A percentile compares a stretch with the other conserved stretches of the same genome.
Evolutionary conservation across 2,113 vertebrate genomes (phyloP).

Genomic region (Anoplopoma fimbria): DNA sequence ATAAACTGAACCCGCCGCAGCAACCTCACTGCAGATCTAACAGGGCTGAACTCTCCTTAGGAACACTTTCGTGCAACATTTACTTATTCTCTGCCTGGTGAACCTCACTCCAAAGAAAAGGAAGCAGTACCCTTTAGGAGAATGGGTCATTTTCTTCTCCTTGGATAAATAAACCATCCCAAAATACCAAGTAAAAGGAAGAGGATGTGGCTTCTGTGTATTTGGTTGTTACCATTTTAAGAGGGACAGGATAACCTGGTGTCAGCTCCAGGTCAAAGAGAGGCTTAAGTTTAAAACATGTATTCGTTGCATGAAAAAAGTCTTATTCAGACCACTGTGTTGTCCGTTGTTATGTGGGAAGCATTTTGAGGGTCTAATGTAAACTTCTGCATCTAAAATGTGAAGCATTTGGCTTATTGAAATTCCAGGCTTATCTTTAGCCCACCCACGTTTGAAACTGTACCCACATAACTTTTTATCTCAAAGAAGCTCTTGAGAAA

Average conservation of each 20-base stretch:
- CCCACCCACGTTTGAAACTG: constrained; percentile 51
- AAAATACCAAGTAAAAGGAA: constrained; percentile 78
- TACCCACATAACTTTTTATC: constrained; percentile 16
- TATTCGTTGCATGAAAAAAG: not conserved
- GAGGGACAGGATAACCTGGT: constrained; percentile 60
- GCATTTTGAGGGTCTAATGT: constrained; percentile 41
- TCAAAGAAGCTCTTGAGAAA: constrained; percentile 23
- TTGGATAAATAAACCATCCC: constrained; percentile 80
- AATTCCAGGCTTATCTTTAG: constrained; percentile 59
- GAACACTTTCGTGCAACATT: constrained; percentile 20
- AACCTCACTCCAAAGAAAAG: constrained; percentile 72
- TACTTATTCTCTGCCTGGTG: constrained; percentile 54
- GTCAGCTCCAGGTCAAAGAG: constrained; percentile 58
- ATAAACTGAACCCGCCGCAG: constrained; percentile 31
- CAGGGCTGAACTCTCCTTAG: constrained; percentile 9
- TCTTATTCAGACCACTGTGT: not conserved
- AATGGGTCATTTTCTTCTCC: constrained; percentile 67
- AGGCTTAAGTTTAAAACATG: constrained; percentile 21
- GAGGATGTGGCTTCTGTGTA: constrained; percentile 75
- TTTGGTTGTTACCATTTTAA: constrained; percentile 71
- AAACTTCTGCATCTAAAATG: constrained; percentile 44
- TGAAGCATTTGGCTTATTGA: constrained; percentile 34
- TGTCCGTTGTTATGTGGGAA: constrained; percentile 10
- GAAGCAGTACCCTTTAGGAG: constrained; percentile 75
- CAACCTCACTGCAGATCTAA: constrained; percentile 11